A percentile compares a stretch with the other conserved stretches of the same genome.
These are phyloP conservation scores for Tetrax tetrax DNA, from an alignment of 2,113 vertebrate genomes.

Conservation along the genomic window DNA sequence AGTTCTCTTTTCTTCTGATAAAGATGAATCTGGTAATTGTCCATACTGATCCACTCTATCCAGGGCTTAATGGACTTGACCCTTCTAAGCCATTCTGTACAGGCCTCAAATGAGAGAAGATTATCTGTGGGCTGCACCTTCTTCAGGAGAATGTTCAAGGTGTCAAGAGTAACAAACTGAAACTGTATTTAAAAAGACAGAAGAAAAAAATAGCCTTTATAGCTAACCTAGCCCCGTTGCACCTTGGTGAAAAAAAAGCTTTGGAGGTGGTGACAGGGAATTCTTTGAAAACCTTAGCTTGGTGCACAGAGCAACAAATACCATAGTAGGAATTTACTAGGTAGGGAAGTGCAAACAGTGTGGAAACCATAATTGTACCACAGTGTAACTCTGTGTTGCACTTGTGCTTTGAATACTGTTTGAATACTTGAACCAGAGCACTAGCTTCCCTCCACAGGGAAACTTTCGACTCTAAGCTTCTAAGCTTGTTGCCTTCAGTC, in stretches of 20 bases:
- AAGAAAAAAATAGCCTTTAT: neutral
- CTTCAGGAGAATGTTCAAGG: neutral
- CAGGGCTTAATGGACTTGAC: neutral
- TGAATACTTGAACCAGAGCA: neutral
- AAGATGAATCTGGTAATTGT: neutral
- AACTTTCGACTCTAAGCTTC: neutral
- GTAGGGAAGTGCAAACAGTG: neutral
- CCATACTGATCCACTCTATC: neutral
- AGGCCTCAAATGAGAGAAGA: neutral
- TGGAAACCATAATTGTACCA: neutral
- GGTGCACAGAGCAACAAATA: neutral
- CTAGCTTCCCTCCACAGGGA: neutral
- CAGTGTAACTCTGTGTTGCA: neutral
- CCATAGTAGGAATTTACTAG: neutral
- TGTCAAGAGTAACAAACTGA: neutral
- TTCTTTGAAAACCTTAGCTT: neutral
- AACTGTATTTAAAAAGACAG: neutral
- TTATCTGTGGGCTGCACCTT: neutral
- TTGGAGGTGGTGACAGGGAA: neutral
- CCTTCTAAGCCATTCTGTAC: neutral
- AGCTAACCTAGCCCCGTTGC: neutral
- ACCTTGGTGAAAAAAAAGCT: neutral
- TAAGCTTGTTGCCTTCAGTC: neutral
- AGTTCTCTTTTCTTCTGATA: neutral
- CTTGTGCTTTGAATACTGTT: neutral